Percentiles rank a stretch among this genome's conserved stretches.
phyloP scores from a whole-genome alignment of 2,797 vertebrate species.

The Podargus strigoides region DNA sequence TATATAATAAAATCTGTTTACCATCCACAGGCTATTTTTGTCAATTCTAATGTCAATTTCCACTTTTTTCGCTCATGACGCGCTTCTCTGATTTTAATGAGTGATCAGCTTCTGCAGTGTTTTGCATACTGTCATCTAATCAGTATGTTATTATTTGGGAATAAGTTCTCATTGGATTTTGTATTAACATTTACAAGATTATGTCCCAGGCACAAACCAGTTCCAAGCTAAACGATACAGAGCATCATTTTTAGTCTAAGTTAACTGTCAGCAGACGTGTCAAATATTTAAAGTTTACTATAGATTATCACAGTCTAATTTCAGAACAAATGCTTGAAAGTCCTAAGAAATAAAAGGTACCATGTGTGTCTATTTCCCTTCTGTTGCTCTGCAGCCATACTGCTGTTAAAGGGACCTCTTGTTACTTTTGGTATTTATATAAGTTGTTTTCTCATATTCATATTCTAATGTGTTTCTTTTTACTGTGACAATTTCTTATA shows the following conservation, averaged over 20 bases:
- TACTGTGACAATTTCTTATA: not conserved
- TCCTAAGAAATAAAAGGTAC: not conserved
- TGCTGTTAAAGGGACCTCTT: constrained; percentile 1
- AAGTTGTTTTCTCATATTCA: not conserved
- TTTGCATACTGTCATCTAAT: not conserved
- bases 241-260: not conserved
- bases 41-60: not conserved
- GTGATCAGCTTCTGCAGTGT: not conserved
- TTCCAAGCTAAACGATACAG: not conserved
- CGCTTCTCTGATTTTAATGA: not conserved
- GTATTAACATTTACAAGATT: not conserved
- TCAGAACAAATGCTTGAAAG: not conserved
- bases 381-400: constrained; percentile 33
- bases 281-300: not conserved
- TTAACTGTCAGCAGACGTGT: not conserved
- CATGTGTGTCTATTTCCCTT: not conserved
- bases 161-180: not conserved
- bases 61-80: not conserved
- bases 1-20: not conserved
- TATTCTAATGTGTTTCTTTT: not conserved
- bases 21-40: not conserved
- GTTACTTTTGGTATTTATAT: not conserved
- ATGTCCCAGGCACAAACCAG: not conserved
- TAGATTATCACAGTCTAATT: not conserved
- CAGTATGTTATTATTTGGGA: not conserved